These are phyloP conservation scores for Xanthostigma xanthostigma DNA, from an alignment of 2,888 invertebrate genomes.

Conservation along the genomic window DNA sequence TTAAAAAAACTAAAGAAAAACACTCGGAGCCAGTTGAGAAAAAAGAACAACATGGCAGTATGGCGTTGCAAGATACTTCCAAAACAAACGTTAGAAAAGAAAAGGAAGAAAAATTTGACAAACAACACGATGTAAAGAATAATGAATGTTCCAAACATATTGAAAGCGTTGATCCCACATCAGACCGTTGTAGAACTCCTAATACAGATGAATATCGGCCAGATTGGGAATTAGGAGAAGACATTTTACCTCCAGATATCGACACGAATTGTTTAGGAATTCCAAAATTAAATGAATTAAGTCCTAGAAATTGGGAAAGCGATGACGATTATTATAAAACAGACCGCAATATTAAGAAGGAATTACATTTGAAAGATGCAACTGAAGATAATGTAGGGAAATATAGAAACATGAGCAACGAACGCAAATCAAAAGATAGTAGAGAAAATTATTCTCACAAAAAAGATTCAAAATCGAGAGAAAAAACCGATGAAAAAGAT, in stretches of 20 bases:
- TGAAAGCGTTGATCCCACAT: not conserved
- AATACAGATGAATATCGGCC: slow-evolving; percentile 20
- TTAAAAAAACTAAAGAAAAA: slow-evolving; percentile 4
- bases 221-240: slow-evolving; percentile 21
- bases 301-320: slow-evolving; percentile 1
- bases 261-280: not conserved
- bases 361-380: not conserved
- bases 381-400: not conserved
- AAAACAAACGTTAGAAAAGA: slow-evolving; percentile 3
- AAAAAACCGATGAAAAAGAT: too few relatives aligned
- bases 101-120: slow-evolving; percentile 5
- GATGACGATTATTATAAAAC: not conserved
- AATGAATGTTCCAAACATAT: not conserved
- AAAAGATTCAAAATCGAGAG: too few relatives aligned
- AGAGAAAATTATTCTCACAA: too few relatives aligned
- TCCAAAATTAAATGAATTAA: not conserved
- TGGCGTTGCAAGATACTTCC: not conserved
- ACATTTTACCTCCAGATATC: slow-evolving; percentile 9
- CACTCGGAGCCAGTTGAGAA: slow-evolving; percentile 6
- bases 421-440: too few relatives aligned
- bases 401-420: too few relatives aligned
- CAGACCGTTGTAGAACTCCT: slow-evolving; percentile 12
- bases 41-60: slow-evolving; percentile 2
- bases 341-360: not conserved
- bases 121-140: not conserved